Conservation (phyloP, 2,113 vertebrate species). For the Litocranius walleri region DNA sequence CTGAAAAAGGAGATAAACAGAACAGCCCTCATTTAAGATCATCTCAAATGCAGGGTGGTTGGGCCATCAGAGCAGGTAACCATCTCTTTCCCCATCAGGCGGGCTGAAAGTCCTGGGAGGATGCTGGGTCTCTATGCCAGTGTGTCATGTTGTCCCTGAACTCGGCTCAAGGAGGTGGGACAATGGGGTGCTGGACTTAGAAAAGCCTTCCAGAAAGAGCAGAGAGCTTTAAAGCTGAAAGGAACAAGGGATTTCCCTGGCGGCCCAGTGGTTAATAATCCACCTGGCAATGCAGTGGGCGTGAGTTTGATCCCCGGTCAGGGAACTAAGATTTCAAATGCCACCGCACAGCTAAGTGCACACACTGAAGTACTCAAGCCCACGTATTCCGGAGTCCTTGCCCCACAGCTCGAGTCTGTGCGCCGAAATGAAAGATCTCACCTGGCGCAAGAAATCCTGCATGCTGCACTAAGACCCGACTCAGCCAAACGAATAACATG, state of each 20-base stretch:
- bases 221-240: neutral
- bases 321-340: neutral
- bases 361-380: neutral
- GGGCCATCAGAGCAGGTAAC: neutral
- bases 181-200: neutral
- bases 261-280: neutral
- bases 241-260: neutral
- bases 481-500: neutral
- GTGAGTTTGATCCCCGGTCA: neutral
- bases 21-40: neutral
- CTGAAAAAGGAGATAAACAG: neutral
- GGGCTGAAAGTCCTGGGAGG: neutral
- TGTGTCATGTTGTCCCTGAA: accelerated
- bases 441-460: neutral
- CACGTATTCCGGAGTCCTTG: neutral
- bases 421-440: accelerated
- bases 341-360: neutral
- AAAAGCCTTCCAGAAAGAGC: neutral
- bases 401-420: neutral
- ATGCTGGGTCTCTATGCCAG: neutral
- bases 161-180: neutral
- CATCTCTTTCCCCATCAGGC: neutral
- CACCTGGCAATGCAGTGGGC: neutral
- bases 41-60: neutral
- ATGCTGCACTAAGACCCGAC: neutral